A percentile compares a stretch with the other conserved stretches of the same genome.
phyloP scores from a whole-genome alignment of 2,888 invertebrate species.

The Zhengitettix transpicula region DNA sequence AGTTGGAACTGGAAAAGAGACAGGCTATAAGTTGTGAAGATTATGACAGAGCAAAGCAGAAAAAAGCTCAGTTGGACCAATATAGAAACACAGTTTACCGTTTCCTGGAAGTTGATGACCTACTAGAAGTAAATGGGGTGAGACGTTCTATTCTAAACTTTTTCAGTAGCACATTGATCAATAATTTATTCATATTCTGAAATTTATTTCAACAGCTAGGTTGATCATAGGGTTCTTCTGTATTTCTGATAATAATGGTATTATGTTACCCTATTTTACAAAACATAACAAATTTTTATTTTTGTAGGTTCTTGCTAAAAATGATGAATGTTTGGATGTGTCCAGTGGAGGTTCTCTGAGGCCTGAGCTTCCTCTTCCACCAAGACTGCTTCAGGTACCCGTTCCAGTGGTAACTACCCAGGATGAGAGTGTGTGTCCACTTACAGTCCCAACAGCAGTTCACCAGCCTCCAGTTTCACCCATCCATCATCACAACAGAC shows the following conservation, averaged over 20 bases:
- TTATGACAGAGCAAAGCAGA: constrained; percentile 75
- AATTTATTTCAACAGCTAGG: neutral
- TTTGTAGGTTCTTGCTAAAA: constrained; percentile 35
- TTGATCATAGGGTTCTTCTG: too few species aligned
- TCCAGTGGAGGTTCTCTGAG: constrained; percentile 18
- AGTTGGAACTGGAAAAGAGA: constrained; percentile 78
- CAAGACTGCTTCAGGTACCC: constrained; percentile 17
- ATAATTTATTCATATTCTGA: neutral
- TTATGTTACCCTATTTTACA: too few species aligned
- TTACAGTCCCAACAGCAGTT: constrained; percentile 4
- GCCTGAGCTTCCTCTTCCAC: constrained; percentile 26
- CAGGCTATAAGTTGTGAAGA: constrained; percentile 86
- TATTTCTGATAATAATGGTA: too few species aligned
- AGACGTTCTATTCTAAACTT: constrained; percentile 20
- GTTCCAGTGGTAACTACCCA: constrained; percentile 16
- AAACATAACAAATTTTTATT: neutral
- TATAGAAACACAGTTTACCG: constrained; percentile 60
- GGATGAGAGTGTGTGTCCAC: constrained; percentile 13
- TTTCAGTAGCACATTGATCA: neutral
- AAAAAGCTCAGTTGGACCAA: constrained; percentile 78
- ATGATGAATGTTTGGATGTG: constrained; percentile 42
- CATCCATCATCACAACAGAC: constrained; percentile 25
- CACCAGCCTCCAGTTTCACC: constrained; percentile 33
- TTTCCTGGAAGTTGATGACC: constrained; percentile 53
- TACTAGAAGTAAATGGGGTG: constrained; percentile 66